phyloP scores from a whole-genome alignment of 2,113 vertebrate species.

The Oryzias curvinotus region DNA sequence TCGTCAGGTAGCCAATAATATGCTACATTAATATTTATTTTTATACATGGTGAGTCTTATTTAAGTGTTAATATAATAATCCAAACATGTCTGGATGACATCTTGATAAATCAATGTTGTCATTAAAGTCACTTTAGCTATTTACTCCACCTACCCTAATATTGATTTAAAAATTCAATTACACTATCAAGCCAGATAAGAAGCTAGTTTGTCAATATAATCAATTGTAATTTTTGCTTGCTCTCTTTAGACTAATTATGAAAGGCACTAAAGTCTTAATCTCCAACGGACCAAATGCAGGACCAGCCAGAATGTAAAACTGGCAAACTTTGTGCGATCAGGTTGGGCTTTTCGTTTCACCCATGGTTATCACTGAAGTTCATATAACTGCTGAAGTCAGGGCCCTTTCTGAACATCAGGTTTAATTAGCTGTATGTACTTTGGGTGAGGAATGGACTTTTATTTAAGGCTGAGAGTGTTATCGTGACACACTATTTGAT shows the following conservation, averaged over 20 bases:
- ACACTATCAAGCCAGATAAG: conserved; percentile 63
- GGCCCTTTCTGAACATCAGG: conserved; percentile 34
- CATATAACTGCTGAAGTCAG: conserved; percentile 40
- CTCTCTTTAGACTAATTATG: conserved; percentile 17
- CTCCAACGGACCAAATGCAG: conserved; percentile 12
- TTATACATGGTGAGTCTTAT: conserved; percentile 23
- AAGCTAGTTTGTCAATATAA: conserved; percentile 49
- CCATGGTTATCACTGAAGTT: conserved; percentile 31
- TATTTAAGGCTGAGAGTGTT: conserved; percentile 54
- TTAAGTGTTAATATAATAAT: conserved; percentile 47
- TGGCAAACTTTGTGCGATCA: conserved; percentile 12
- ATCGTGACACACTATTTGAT: conserved; percentile 61
- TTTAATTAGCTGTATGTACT: conserved; percentile 64
- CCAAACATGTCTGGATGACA: conserved; percentile 36
- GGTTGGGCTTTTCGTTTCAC: conserved; percentile 5
- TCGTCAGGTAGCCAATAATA: conserved; percentile 26
- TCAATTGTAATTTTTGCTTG: conserved; percentile 42
- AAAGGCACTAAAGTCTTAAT: conserved; percentile 8
- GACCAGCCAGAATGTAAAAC: conserved; percentile 3
- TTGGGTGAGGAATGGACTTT: conserved; percentile 49
- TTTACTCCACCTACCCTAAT: conserved; percentile 50
- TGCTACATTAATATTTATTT: neutral
- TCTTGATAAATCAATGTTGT: conserved; percentile 59
- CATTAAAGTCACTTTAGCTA: conserved; percentile 62
- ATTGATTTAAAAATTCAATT: conserved; percentile 69